Evolutionary conservation across 2,888 invertebrate genomes (phyloP).

Genomic region (Pristionchus arcanus): DNA sequence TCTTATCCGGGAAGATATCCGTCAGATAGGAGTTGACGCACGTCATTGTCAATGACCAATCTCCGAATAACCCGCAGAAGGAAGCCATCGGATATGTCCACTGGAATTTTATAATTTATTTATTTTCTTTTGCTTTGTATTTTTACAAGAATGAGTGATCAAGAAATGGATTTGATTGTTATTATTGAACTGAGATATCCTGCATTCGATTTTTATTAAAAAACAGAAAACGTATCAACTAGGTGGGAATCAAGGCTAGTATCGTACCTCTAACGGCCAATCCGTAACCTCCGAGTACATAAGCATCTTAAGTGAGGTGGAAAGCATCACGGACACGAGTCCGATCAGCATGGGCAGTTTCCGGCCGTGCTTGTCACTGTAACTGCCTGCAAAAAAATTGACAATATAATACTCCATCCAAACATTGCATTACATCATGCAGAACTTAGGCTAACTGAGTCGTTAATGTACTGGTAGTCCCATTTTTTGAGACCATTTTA

Average conservation of each 20-base stretch:
- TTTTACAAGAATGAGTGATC: too few relatives aligned
- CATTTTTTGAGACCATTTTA: too few relatives aligned
- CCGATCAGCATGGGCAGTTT: constrained; percentile 71
- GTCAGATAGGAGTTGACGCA: constrained; percentile 75
- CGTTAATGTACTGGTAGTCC: too few relatives aligned
- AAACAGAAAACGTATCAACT: background rate
- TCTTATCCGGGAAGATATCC: constrained; percentile 73
- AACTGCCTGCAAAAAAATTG: constrained; percentile 68
- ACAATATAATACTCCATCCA: too few relatives aligned
- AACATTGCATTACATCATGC: too few relatives aligned
- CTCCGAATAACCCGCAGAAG: constrained; percentile 70
- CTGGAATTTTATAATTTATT: background rate
- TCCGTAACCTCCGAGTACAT: constrained; percentile 71
- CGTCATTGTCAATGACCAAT: constrained; percentile 74
- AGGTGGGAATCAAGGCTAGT: background rate
- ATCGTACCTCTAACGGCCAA: constrained; percentile 64
- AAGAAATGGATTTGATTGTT: too few relatives aligned
- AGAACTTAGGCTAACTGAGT: too few relatives aligned
- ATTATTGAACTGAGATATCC: too few relatives aligned
- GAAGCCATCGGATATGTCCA: constrained; percentile 43
- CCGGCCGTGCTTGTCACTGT: constrained; percentile 72
- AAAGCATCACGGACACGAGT: constrained; percentile 49
- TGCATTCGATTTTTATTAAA: too few relatives aligned
- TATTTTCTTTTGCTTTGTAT: too few relatives aligned
- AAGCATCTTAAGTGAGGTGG: constrained; percentile 59